Evolutionary conservation across 2,888 invertebrate species (phyloP).

Genomic region (Ophion costatus): DNA sequence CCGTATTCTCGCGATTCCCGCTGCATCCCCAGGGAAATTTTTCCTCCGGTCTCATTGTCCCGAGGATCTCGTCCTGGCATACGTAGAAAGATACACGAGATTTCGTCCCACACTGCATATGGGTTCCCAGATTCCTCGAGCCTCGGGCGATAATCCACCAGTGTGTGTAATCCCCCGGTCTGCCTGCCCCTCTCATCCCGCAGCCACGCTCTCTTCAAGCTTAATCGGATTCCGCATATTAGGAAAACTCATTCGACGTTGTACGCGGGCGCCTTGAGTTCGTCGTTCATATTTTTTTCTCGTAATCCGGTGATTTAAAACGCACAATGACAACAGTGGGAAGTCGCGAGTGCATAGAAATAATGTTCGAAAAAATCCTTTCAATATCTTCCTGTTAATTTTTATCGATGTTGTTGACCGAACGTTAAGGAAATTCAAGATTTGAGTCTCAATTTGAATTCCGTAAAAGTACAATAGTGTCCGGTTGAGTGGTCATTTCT

Average conservation of each 20-base stretch:
- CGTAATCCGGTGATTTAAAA: constrained; percentile 57
- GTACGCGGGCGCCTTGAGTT: constrained; percentile 28
- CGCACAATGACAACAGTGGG: constrained; percentile 31
- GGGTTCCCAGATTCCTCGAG: constrained; percentile 48
- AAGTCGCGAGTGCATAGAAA: neutral
- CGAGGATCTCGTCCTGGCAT: constrained; percentile 12
- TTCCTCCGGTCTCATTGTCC: constrained; percentile 19
- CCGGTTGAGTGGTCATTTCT: no score
- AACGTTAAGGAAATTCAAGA: no score
- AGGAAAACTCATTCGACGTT: constrained; percentile 56
- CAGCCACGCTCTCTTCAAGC: constrained; percentile 2
- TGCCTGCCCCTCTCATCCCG: neutral
- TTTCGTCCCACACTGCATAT: constrained; percentile 48
- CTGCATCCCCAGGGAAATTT: constrained; percentile 15
- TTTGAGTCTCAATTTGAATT: no score
- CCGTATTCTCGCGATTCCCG: constrained; percentile 9
- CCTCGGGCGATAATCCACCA: constrained; percentile 50
- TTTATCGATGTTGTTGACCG: neutral
- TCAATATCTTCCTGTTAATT: neutral
- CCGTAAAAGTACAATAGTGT: no score
- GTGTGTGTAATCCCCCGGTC: constrained; percentile 40
- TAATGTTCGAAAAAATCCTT: constrained; percentile 7
- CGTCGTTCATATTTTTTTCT: constrained; percentile 40
- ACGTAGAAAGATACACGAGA: constrained; percentile 24
- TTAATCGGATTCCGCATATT: constrained; percentile 65